Percentiles rank a stretch among this genome's conserved stretches.
Conservation (phyloP, 1,140 invertebrate genomes). For the Pseudomyrmex pallidus region DNA sequence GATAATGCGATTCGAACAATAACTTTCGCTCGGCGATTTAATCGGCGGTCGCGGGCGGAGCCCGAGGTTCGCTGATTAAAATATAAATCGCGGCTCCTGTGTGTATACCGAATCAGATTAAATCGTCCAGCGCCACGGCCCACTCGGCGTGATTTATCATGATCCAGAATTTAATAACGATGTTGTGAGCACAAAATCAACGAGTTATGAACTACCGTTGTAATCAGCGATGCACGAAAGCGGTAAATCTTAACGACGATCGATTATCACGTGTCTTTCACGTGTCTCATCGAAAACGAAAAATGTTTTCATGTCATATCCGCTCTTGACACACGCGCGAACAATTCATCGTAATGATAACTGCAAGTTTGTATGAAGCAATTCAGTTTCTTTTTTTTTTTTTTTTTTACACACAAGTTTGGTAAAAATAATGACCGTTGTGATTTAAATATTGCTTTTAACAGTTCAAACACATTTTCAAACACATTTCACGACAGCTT, state of each 20-base stretch:
- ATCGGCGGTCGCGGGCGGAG: conserved; percentile 54
- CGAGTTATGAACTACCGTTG: conserved; percentile 11
- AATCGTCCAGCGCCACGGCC: conserved; percentile 51
- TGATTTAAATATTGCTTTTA: too few relatives aligned
- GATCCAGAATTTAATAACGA: conserved; percentile 57
- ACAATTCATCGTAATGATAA: too few relatives aligned
- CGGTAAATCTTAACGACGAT: not conserved
- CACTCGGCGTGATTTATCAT: conserved; percentile 44
- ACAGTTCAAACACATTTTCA: too few relatives aligned
- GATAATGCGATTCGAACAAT: conserved; percentile 53
- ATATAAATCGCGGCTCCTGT: conserved; percentile 72
- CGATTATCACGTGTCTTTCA: conserved; percentile 22
- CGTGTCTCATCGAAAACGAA: not conserved
- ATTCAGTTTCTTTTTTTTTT: not conserved
- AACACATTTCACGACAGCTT: too few relatives aligned
- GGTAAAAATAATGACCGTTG: too few relatives aligned
- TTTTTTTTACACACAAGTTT: too few relatives aligned
- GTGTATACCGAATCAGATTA: conserved; percentile 66
- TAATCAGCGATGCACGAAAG: not conserved
- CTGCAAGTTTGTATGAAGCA: too few relatives aligned
- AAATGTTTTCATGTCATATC: not conserved
- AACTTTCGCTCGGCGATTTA: conserved; percentile 66
- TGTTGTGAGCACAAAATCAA: conserved; percentile 11
- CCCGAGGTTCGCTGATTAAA: conserved; percentile 71
- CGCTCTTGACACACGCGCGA: not conserved